Percentiles rank a stretch among this genome's conserved stretches.
Evolutionary conservation across 2,113 vertebrate genomes (phyloP).

Genomic region (Indri indri): DNA sequence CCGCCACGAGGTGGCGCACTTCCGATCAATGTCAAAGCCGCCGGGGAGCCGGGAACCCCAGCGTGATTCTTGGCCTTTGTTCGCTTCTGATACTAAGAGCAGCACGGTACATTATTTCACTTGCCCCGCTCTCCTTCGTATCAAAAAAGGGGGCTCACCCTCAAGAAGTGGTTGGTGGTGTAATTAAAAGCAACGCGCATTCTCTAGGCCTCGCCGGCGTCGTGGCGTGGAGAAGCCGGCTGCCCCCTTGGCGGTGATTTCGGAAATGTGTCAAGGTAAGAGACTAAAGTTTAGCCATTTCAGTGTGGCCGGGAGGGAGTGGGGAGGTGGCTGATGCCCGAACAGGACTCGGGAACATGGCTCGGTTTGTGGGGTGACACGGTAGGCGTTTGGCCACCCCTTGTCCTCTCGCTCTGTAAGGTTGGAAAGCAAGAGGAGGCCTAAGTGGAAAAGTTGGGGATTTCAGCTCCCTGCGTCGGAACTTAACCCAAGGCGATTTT

Average conservation of each 20-base stretch:
- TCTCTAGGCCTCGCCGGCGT: conserved; percentile 11
- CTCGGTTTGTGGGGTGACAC: not conserved
- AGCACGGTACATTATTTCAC: conserved; percentile 83
- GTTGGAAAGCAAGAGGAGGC: conserved; percentile 51
- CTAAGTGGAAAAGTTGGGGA: conserved; percentile 13
- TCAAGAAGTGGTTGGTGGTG: conserved; percentile 40
- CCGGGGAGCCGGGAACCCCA: conserved; percentile 79
- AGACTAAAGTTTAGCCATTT: conserved; percentile 63
- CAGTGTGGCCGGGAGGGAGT: not conserved
- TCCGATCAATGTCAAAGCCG: conserved; percentile 99
- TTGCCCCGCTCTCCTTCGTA: conserved; percentile 63
- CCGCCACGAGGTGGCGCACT: conserved; percentile 95
- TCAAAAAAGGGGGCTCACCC: conserved; percentile 1
- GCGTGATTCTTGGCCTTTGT: conserved; percentile 87
- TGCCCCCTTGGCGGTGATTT: conserved; percentile 56
- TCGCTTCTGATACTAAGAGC: conserved; percentile 85
- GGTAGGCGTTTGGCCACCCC: not conserved
- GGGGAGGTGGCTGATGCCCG: conserved; percentile 4
- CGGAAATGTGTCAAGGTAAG: conserved; percentile 82
- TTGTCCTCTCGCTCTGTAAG: not conserved
- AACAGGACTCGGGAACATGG: not conserved
- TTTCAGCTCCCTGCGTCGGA: not conserved
- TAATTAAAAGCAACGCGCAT: conserved; percentile 21
- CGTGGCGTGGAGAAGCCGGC: conserved; percentile 16
- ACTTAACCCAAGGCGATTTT: not conserved